Base-by-base conservation (phyloP, 1,140 invertebrate genomes). In the Ylistrum balloti region DNA sequence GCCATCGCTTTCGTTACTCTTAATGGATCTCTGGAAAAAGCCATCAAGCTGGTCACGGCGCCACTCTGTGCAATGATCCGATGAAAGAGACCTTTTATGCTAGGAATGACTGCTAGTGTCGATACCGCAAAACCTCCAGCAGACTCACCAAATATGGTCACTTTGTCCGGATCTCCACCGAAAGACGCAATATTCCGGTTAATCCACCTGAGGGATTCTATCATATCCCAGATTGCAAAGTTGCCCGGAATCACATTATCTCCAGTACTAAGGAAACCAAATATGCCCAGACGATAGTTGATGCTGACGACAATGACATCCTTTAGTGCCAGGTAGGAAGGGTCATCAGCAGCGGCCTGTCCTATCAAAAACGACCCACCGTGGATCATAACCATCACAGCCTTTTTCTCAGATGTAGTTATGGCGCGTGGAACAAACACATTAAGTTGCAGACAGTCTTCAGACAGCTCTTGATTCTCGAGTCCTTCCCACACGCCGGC, bases 111-210 rank as follows among this genome's bases (percentile, higher is more conserved):
- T 10, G 90, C 87, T 15, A 90, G 88, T 38, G 28, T 86, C 0
- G 88, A 32, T 2, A 99, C 98, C 38, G 98, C 98, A 11, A 98
- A 98, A 5, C 98, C 98, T 15, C 99, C 99, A 20, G 99, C 98
- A 89, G 98, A 98, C 96, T 99, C 99, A n/a, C 99, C 99, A 95
- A 99, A 99, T 22, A 99, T 96, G 0, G 99, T 99, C 33, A 99
- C 97, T 94, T 98, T 98, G 91, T 98, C 97, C 22, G 98, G 98
- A 96, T 99, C 99, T 2, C 99, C 99, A 1, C 88, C 88, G 33
- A 85, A 89, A 33, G 74, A 85, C 41, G n/a, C 86, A 22, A 89
- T 86, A 32, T 89, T 86, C 17, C 86, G 35, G 22, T 38, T 89
- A 11, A 89, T 11, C 88, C 88, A 89, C 11, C 41, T 89, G 0